These are phyloP conservation scores for Girardinichthys multiradiatus DNA, from an alignment of 2,113 vertebrate species.

Conservation along the genomic window DNA sequence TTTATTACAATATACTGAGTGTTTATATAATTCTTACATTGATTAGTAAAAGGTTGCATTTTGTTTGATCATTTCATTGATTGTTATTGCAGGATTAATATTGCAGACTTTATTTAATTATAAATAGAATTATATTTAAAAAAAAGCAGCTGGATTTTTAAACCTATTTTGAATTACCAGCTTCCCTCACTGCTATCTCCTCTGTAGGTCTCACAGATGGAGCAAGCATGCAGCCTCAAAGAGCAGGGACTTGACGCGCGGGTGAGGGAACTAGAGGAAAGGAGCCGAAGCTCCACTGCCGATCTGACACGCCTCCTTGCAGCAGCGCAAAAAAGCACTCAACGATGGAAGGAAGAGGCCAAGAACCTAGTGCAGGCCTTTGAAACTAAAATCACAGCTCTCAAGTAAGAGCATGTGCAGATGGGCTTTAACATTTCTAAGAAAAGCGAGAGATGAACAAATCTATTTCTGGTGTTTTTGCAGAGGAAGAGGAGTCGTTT, in stretches of 20 bases:
- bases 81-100: neutral
- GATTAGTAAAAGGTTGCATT: neutral
- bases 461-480: neutral
- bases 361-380: slow-evolving; percentile 82
- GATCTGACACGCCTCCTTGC: slow-evolving; percentile 86
- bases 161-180: neutral
- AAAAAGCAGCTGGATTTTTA: neutral
- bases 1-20: neutral
- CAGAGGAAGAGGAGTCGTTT: neutral
- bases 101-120: neutral
- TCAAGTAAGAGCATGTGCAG: slow-evolving; percentile 83
- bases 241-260: slow-evolving; percentile 84
- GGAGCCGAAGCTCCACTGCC: slow-evolving; percentile 78
- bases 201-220: slow-evolving; percentile 87
- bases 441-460: neutral
- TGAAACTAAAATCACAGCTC: slow-evolving; percentile 81
- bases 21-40: neutral
- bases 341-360: slow-evolving; percentile 89
- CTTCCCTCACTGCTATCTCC: neutral
- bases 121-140: neutral
- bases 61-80: no score
- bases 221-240: slow-evolving; percentile 88
- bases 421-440: neutral
- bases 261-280: slow-evolving; percentile 89
- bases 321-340: slow-evolving; percentile 88